Conservation (phyloP, 1,140 invertebrate species). For the Trichonephila clavata region DNA sequence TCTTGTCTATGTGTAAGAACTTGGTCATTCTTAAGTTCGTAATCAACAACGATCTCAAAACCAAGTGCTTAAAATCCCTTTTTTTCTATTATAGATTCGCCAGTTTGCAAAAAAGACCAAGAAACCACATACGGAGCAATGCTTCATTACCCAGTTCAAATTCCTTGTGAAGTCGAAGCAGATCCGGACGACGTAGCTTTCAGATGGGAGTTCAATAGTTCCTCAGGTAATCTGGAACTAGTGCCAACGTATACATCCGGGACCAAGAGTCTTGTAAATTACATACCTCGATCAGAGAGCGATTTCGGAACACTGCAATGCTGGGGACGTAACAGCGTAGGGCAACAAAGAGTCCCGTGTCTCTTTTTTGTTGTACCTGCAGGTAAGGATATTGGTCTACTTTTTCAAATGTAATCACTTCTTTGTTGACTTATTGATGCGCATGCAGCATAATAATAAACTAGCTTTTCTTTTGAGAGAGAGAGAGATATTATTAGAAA, state of each 20-base stretch:
- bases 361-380: constrained; percentile 77
- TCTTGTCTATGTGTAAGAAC: too few relatives aligned
- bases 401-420: too few relatives aligned
- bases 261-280: constrained; percentile 85
- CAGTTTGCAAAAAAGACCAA: constrained; percentile 91
- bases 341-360: constrained; percentile 76
- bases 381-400: constrained; percentile 52
- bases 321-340: constrained; percentile 77
- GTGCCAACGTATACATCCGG: constrained; percentile 82
- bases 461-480: too few relatives aligned
- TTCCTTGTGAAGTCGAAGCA: constrained; percentile 92
- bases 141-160: constrained; percentile 92
- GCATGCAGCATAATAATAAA: too few relatives aligned
- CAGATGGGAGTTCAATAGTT: constrained; percentile 95
- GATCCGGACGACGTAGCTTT: constrained; percentile 91
- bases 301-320: constrained; percentile 86
- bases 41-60: too few relatives aligned
- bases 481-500: too few relatives aligned
- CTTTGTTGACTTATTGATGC: too few relatives aligned
- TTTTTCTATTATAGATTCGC: constrained; percentile 86
- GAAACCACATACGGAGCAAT: constrained; percentile 92
- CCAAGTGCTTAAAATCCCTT: background rate
- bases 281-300: constrained; percentile 84
- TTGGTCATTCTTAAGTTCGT: too few relatives aligned
- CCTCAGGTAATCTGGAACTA: constrained; percentile 89